A percentile compares a stretch with the other conserved stretches of the same genome.
Evolutionary conservation across 2,888 invertebrate genomes (phyloP).

Genomic region (Nudaria mundana): DNA sequence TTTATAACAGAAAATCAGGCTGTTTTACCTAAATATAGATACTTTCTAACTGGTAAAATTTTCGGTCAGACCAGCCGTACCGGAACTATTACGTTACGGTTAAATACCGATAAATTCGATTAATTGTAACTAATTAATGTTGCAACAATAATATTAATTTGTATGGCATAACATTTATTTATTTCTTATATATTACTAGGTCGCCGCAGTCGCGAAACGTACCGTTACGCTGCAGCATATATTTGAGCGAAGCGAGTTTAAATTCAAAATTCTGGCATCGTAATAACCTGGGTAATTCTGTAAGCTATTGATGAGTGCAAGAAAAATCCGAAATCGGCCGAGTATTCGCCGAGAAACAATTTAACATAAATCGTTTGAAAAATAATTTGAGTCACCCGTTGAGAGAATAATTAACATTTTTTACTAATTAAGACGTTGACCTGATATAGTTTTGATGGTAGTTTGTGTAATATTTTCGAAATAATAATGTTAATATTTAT

Average conservation of each 20-base stretch:
- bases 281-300: too few species aligned
- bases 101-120: slow-evolving; percentile 2
- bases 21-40: slow-evolving; percentile 33
- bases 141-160: slow-evolving; percentile 1
- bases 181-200: too few species aligned
- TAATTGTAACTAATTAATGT: slow-evolving; percentile 7
- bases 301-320: too few species aligned
- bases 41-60: slow-evolving; percentile 42
- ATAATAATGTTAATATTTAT: not conserved
- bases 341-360: too few species aligned
- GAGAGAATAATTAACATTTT: slow-evolving; percentile 1
- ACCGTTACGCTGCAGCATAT: too few species aligned
- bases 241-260: too few species aligned
- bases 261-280: too few species aligned
- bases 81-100: slow-evolving; percentile 7
- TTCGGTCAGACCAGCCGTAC: slow-evolving; percentile 15
- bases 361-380: too few species aligned
- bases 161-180: slow-evolving; percentile 8
- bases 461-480: slow-evolving; percentile 2
- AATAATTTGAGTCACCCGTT: too few species aligned
- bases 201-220: too few species aligned
- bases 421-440: slow-evolving; percentile 4
- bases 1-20: slow-evolving; percentile 33
- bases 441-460: slow-evolving; percentile 1
- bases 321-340: too few species aligned